phyloP scores from a whole-genome alignment of 2,113 vertebrate species.

The Brachyhypopomus occidentalis region DNA sequence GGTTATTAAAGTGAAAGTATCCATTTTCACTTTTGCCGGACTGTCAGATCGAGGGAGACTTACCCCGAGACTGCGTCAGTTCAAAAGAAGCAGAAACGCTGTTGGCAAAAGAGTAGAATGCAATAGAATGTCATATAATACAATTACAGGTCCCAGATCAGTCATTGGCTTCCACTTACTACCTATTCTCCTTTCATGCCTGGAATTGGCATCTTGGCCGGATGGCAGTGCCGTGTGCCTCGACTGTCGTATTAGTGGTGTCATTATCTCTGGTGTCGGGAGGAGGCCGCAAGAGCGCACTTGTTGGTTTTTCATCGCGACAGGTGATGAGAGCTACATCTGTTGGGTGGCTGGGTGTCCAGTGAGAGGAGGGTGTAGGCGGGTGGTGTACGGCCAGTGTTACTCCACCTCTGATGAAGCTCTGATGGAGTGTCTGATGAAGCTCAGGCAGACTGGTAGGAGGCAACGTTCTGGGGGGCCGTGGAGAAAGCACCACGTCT shows the following conservation, averaged over 20 bases:
- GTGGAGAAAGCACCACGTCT: not conserved
- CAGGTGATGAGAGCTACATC: constrained; percentile 65
- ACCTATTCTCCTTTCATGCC: constrained; percentile 42
- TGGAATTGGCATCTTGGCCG: constrained; percentile 60
- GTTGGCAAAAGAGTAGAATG: constrained; percentile 45
- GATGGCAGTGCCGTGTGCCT: constrained; percentile 62
- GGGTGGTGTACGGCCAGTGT: constrained; percentile 60
- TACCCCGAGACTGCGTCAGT: constrained; percentile 22
- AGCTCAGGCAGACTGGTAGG: not conserved
- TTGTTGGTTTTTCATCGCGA: constrained; percentile 38
- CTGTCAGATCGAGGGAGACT: constrained; percentile 28
- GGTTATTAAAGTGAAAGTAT: constrained; percentile 41
- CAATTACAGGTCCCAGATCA: constrained; percentile 57
- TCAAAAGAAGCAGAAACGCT: constrained; percentile 59
- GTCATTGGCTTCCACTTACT: constrained; percentile 20
- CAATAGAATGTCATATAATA: constrained; percentile 63
- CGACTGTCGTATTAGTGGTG: constrained; percentile 61
- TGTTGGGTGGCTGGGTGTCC: constrained; percentile 58
- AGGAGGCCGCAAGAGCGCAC: constrained; percentile 52
- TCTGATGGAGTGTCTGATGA: constrained; percentile 18
- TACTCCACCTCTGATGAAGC: constrained; percentile 40
- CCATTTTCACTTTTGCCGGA: constrained; percentile 53
- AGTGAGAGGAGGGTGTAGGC: not conserved
- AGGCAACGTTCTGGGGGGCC: too few relatives aligned
- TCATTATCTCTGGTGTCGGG: constrained; percentile 66